A percentile compares a stretch with the other conserved stretches of the same genome.
Conservation (phyloP, 2,888 invertebrate species). For the Platynereis dumerilii region DNA sequence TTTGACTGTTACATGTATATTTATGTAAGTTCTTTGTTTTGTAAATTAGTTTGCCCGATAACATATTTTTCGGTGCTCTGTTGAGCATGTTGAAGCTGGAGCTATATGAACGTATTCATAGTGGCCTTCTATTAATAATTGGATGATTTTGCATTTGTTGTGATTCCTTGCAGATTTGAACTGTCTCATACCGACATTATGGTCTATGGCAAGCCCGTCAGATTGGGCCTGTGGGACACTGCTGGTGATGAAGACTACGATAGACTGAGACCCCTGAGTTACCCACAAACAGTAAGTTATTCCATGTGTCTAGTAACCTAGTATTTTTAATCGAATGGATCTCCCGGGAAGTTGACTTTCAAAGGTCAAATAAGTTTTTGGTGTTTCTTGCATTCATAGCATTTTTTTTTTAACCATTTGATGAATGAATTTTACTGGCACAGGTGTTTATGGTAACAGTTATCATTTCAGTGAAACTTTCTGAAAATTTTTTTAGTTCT, state of each 20-base stretch:
- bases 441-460: no score
- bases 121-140: no score
- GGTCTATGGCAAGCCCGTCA: conserved; percentile 98
- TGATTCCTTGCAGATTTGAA: conserved; percentile 82
- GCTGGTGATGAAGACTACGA: conserved; percentile 94
- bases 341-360: neutral
- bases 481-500: no score
- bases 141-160: no score
- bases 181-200: conserved; percentile 99
- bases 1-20: no score
- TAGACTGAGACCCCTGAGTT: conserved; percentile 90
- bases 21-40: neutral
- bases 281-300: conserved; percentile 85
- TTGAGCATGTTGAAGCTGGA: no score
- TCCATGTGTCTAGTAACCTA: neutral
- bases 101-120: no score
- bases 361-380: neutral
- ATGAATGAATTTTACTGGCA: no score
- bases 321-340: no score
- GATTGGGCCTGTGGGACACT: conserved; percentile 94
- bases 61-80: no score
- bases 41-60: neutral
- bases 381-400: neutral
- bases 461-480: no score
- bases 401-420: no score